Base-by-base conservation (phyloP, 2,797 vertebrate genomes). In the Falco peregrinus region DNA sequence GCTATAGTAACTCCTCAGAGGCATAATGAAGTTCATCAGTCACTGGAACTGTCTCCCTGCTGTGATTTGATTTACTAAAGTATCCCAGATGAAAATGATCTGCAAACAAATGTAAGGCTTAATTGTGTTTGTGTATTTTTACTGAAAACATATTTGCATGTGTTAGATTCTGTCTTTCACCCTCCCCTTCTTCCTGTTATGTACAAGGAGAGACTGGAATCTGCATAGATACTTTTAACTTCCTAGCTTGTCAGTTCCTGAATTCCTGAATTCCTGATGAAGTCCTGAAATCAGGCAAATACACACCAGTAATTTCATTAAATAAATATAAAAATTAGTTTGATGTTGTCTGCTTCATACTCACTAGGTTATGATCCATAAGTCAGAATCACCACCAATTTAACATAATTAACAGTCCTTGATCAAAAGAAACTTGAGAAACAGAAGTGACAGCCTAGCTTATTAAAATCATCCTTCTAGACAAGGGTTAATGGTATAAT, bases 61-160 rank as follows among this genome's bases (percentile, higher is more conserved):
- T 96, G 95, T 96, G 96, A 94, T 94, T 91, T 96, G 94, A 95
- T 97, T 95, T 97, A 89, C 93, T 94, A 93, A 96, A 96, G 94
- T 92, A 83, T 90, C 81, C 87, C 95, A 91, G 83, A 95, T 93
- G 90, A 96, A 95, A 95, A 95, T 90, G 73, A 87, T 94, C 95
- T 91, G 74, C 93, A 96, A 95, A 96, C 86, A 96, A 96, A 96
- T 93, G 90, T 95, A 88, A 91, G 75, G 90, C 90, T 95, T 95
- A 90, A 91, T 93, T 95, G 84, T 84, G 89, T 95, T 96, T 95
- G 78, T 97, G 81, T 80, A 68, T 87, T 89, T 89, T 93, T 97
- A 89, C 84, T 90, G 89, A 87, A 81, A 84, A 84, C 39, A 70
- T 93, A 77, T 83, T 93, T 94, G 87, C 86, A 88, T 87, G 85